A percentile compares a stretch with the other conserved stretches of the same genome.
Conservation (phyloP, 1,140 invertebrate species). For the Drosophila repletoides region DNA sequence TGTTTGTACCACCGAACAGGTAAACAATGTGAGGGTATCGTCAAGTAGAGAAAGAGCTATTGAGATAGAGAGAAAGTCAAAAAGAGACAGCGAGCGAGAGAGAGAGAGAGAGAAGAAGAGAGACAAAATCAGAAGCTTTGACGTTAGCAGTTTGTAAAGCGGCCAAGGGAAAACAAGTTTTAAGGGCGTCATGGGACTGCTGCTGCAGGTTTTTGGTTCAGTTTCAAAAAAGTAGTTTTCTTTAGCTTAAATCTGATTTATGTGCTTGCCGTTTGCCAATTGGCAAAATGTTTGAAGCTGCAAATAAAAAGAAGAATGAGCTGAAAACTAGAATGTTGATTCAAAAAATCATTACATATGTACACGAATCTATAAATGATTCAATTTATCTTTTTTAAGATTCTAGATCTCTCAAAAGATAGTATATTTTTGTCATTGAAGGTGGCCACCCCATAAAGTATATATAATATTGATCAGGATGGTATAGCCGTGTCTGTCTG, state of each 20-base stretch:
- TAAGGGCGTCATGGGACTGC: constrained; percentile 44
- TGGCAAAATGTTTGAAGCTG: constrained; percentile 53
- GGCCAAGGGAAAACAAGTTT: constrained; percentile 70
- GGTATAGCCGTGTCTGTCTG: too few relatives aligned
- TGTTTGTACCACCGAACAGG: constrained; percentile 63
- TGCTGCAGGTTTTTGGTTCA: constrained; percentile 22
- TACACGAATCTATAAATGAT: not conserved
- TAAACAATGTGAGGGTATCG: constrained; percentile 3
- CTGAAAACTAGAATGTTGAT: constrained; percentile 9
- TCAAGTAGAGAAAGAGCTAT: not conserved
- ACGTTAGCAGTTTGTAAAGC: constrained; percentile 53
- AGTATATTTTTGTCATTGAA: too few relatives aligned
- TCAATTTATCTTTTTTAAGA: too few relatives aligned
- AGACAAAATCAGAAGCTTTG: constrained; percentile 1
- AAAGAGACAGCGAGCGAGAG: constrained; percentile 7
- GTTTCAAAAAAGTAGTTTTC: constrained; percentile 23
- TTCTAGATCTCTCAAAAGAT: too few relatives aligned
- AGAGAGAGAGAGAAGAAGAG: constrained; percentile 6
- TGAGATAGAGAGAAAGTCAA: not conserved
- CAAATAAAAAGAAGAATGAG: constrained; percentile 1
- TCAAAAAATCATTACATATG: not conserved
- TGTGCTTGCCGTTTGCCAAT: constrained; percentile 56
- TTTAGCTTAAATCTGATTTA: constrained; percentile 53
- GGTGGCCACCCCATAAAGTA: too few relatives aligned
- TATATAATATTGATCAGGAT: too few relatives aligned